Evolutionary conservation across 2,797 vertebrate species (phyloP).

Genomic region (Agapornis canus): DNA sequence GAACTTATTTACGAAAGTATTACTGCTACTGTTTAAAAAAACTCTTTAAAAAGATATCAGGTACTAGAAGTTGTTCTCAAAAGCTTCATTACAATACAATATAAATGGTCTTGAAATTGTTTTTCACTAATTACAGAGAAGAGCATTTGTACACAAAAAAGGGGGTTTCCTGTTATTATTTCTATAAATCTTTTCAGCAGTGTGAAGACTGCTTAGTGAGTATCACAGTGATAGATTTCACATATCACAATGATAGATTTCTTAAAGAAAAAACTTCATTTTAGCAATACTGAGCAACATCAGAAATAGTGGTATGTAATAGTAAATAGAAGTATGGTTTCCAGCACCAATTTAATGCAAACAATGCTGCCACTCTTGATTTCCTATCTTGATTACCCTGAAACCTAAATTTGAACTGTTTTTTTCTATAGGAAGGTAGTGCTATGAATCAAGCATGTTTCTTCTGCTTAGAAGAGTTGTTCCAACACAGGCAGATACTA

Average conservation of each 20-base stretch:
- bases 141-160: background rate
- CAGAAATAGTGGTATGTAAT: background rate
- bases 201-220: background rate
- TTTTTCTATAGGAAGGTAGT: background rate
- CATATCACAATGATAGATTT: background rate
- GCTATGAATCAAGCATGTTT: background rate
- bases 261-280: background rate
- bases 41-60: background rate
- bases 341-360: background rate
- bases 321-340: background rate
- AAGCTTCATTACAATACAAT: background rate
- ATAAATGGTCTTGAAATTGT: background rate
- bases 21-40: background rate
- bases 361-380: background rate
- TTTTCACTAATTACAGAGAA: background rate
- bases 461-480: background rate
- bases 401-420: background rate
- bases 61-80: background rate
- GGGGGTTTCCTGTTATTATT: background rate
- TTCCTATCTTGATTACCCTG: background rate
- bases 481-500: background rate
- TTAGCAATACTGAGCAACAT: background rate
- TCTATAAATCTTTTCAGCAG: background rate
- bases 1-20: background rate
- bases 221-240: background rate